Evolutionary conservation across 35 echinoderm and acorn worm genomes (phyloP).

Genomic region (Patiria miniata): DNA sequence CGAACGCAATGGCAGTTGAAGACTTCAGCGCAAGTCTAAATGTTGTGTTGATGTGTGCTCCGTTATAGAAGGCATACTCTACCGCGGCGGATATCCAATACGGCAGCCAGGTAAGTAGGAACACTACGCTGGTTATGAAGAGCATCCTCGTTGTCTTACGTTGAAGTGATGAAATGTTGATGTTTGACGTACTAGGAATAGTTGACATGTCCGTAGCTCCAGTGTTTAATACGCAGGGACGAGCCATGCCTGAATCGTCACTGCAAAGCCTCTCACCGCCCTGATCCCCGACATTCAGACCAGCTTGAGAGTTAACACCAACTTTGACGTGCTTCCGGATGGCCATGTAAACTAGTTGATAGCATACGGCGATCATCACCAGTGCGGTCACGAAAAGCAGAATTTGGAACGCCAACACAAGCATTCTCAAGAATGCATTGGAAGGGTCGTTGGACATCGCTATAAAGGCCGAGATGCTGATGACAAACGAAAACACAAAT

Average conservation of each 20-base stretch:
- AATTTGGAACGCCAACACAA: neutral
- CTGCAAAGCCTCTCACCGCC: neutral
- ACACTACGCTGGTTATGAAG: neutral
- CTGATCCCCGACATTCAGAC: neutral
- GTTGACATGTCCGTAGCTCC: neutral
- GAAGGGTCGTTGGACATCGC: neutral
- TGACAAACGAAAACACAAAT: neutral
- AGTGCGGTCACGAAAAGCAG: neutral
- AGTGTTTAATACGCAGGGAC: neutral
- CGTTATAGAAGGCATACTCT: neutral
- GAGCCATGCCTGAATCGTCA: neutral
- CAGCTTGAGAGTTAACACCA: neutral
- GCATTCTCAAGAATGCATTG: neutral
- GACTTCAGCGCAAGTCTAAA: neutral
- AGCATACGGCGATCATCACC: neutral
- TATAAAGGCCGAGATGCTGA: neutral
- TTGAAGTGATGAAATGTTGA: neutral
- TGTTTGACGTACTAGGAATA: neutral
- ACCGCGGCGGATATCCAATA: neutral
- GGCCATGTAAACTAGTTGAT: neutral
- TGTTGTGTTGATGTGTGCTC: neutral
- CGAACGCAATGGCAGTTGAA: neutral
- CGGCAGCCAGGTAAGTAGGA: neutral
- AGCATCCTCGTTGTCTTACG: slow-evolving; percentile 16
- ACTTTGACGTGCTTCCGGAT: slow-evolving; percentile 1